Conservation (phyloP, 2,888 invertebrate genomes). For the Tetramorium bicarinatum region DNA sequence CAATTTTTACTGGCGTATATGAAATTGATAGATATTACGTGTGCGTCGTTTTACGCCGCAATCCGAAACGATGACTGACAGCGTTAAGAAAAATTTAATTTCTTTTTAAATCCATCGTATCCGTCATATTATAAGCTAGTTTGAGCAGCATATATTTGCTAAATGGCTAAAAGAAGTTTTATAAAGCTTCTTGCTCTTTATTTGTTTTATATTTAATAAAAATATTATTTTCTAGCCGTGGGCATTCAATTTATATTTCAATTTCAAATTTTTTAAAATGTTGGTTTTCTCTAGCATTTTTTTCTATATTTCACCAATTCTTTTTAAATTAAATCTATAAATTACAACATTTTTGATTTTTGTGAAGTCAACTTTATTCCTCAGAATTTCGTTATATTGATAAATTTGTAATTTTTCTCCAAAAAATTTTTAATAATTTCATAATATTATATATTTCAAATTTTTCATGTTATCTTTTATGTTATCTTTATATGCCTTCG, state of each 20-base stretch:
- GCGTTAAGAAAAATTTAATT: slow-evolving; percentile 3
- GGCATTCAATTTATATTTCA: slow-evolving; percentile 14
- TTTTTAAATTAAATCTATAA: slow-evolving; percentile 18
- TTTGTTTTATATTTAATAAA: not conserved
- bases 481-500: not conserved
- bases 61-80: slow-evolving; percentile 28
- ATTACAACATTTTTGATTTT: not conserved
- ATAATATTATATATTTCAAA: not conserved
- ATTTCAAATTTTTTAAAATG: not conserved
- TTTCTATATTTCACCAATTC: not conserved
- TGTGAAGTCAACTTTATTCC: not conserved
- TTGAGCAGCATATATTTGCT: not conserved
- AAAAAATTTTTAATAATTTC: not conserved
- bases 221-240: not conserved
- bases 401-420: not conserved
- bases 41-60: not conserved
- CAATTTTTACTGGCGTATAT: not conserved
- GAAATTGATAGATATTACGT: slow-evolving; percentile 20
- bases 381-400: not conserved
- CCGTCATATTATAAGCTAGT: slow-evolving; percentile 15
- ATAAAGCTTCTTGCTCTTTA: not conserved
- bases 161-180: not conserved
- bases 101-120: not conserved
- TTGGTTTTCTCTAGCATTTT: not conserved
- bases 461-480: not conserved